These are phyloP conservation scores for Crossocerus cetratus DNA, from an alignment of 2,888 invertebrate genomes.

Conservation along the genomic window DNA sequence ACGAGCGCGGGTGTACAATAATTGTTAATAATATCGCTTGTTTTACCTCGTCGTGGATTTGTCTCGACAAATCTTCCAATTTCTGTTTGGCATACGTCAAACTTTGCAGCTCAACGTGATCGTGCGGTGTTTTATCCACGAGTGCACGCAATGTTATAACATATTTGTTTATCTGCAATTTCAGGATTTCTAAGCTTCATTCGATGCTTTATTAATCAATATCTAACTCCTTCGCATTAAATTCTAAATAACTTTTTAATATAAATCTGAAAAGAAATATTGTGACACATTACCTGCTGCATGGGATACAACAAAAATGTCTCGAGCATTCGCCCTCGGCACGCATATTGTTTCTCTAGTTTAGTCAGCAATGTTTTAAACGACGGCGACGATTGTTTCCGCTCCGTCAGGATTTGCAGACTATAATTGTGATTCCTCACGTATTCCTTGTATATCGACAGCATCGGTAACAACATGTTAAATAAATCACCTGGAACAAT, in stretches of 20 bases:
- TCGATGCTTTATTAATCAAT: neutral
- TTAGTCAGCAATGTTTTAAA: conserved; percentile 88
- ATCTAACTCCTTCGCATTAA: too few relatives aligned
- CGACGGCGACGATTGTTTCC: conserved; percentile 88
- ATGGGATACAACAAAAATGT: conserved; percentile 95
- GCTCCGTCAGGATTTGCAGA: conserved; percentile 93
- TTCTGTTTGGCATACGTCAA: conserved; percentile 92
- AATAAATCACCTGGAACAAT: conserved; percentile 88
- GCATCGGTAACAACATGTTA: conserved; percentile 96
- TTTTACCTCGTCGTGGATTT: conserved; percentile 91
- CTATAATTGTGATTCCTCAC: conserved; percentile 96
- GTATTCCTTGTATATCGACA: conserved; percentile 96
- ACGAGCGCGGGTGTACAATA: too few relatives aligned
- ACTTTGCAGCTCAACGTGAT: conserved; percentile 94
- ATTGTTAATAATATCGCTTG: too few relatives aligned
- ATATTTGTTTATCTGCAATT: conserved; percentile 89
- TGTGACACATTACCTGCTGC: conserved; percentile 86
- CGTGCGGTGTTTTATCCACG: conserved; percentile 94
- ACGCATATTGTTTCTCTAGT: conserved; percentile 90
- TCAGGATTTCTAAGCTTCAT: neutral
- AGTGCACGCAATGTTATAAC: conserved; percentile 94
- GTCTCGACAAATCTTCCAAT: conserved; percentile 89
- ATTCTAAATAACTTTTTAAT: neutral
- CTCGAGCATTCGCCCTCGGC: conserved; percentile 91
- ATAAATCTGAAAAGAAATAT: neutral